These are phyloP conservation scores for Anthoptus insignis DNA, from an alignment of 2,888 invertebrate species.

Conservation along the genomic window DNA sequence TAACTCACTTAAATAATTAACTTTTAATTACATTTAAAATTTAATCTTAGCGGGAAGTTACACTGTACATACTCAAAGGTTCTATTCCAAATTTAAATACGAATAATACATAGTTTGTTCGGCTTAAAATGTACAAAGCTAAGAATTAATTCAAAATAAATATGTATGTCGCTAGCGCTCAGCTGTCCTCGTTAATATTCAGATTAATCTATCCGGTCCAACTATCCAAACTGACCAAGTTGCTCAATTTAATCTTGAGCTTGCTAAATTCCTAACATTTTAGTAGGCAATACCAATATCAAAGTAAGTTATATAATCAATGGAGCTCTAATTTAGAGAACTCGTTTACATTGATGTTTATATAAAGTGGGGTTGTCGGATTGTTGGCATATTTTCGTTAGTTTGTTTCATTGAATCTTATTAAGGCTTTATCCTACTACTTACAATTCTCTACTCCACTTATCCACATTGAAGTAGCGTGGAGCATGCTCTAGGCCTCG, in stretches of 20 bases:
- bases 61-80: not conserved
- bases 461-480: no score
- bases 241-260: constrained; percentile 35
- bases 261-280: constrained; percentile 33
- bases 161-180: constrained; percentile 36
- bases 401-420: not conserved
- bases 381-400: constrained; percentile 1
- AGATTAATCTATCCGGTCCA: constrained; percentile 41
- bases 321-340: constrained; percentile 4
- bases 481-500: no score
- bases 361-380: not conserved
- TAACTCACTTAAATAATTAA: no score
- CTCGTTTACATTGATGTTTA: constrained; percentile 16
- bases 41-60: not conserved
- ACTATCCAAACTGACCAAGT: constrained; percentile 22
- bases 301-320: constrained; percentile 22
- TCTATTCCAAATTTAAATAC: not conserved
- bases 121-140: constrained; percentile 31
- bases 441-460: no score
- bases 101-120: constrained; percentile 34
- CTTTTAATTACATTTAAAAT: not conserved
- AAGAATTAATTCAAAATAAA: constrained; percentile 39
- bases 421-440: not conserved
- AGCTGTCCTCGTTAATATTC: constrained; percentile 40
- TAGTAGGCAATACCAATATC: constrained; percentile 15